These are phyloP conservation scores for Eospalax fontanierii DNA, from an alignment of 2,797 vertebrate species.

Conservation along the genomic window DNA sequence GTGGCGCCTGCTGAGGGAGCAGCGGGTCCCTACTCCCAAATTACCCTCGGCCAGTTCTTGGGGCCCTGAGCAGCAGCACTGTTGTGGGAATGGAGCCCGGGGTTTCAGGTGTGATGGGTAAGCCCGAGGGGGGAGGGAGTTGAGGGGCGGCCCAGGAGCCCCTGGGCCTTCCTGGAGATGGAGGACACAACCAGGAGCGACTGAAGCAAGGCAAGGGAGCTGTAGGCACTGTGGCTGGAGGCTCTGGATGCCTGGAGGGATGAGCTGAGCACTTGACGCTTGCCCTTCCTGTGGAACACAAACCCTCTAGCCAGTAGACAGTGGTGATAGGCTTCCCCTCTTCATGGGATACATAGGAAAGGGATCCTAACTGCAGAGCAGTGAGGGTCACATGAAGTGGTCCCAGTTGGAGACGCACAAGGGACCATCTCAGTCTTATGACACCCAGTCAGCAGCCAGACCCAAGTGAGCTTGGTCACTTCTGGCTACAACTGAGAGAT, in stretches of 20 bases:
- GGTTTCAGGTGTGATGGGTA: too few relatives aligned
- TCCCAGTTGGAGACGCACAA: neutral
- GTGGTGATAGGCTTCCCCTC: neutral
- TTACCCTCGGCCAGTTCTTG: fast-evolving
- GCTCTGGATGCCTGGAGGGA: neutral
- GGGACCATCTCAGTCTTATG: neutral
- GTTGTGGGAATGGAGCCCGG: neutral
- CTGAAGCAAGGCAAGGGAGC: neutral
- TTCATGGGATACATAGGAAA: neutral
- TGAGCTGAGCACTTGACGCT: neutral
- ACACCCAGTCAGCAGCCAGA: neutral
- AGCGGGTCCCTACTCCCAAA: too few relatives aligned
- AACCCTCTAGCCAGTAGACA: neutral
- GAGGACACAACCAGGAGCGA: neutral
- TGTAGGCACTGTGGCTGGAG: neutral
- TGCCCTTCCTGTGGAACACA: neutral
- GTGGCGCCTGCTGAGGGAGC: too few relatives aligned
- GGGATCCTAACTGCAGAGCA: neutral
- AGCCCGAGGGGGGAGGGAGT: neutral
- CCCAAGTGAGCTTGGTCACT: neutral
- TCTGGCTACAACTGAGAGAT: neutral
- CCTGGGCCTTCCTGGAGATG: neutral
- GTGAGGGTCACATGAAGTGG: neutral
- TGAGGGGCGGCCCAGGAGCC: too few relatives aligned
- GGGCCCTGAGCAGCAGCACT: neutral